These are phyloP conservation scores for Phylloscopus collybita DNA, from an alignment of 2,797 vertebrate species.

Conservation along the genomic window DNA sequence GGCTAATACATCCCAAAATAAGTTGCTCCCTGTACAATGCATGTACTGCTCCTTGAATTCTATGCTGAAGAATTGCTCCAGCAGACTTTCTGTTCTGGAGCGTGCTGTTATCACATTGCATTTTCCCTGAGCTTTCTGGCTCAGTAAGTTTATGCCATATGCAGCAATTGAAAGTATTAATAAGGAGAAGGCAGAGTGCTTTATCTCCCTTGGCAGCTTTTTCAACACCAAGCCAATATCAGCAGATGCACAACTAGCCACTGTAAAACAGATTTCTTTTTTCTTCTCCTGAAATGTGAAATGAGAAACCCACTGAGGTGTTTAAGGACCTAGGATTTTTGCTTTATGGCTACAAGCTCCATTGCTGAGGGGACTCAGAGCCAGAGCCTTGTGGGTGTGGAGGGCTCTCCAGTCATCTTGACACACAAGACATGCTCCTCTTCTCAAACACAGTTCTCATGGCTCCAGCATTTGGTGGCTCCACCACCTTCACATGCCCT, in stretches of 20 bases:
- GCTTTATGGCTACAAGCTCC: background rate
- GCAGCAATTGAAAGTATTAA: conserved; percentile 20
- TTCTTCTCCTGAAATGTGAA: background rate
- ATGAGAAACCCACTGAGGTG: background rate
- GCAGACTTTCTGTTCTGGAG: background rate
- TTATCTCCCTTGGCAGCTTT: background rate
- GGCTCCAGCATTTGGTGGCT: background rate
- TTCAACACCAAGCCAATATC: background rate
- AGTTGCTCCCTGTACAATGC: background rate
- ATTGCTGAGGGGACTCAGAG: background rate
- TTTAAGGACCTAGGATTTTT: background rate
- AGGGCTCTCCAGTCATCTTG: background rate
- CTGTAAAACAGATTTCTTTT: background rate
- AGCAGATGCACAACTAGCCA: background rate
- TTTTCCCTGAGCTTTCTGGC: background rate
- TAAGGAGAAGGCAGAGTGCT: background rate
- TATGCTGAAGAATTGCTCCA: background rate
- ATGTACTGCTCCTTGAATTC: background rate
- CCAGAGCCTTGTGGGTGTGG: too few species aligned
- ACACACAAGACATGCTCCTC: background rate
- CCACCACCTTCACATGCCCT: background rate
- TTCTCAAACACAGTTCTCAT: background rate
- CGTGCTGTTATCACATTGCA: background rate
- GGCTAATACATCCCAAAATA: background rate
- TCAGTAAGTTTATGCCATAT: background rate